Conservation (phyloP, 1,140 invertebrate species). For the Dendroctonus valens region DNA sequence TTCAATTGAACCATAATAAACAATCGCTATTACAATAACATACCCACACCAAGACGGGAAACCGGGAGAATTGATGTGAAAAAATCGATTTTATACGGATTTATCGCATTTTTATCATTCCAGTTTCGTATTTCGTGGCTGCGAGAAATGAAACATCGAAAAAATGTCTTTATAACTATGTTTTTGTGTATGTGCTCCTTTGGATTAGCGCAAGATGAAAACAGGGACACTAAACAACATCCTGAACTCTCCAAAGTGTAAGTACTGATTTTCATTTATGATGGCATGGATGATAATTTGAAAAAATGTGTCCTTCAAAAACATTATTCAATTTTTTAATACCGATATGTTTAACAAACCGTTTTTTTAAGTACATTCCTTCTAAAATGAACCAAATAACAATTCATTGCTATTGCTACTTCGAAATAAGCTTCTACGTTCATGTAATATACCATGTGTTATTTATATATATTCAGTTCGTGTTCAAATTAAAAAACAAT, state of each 20-base stretch:
- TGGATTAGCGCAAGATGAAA: constrained; percentile 30
- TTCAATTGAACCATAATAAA: not conserved
- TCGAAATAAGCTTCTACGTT: not conserved
- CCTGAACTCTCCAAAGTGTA: constrained; percentile 43
- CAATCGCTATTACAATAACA: not conserved
- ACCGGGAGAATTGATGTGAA: no score
- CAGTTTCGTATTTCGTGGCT: not conserved
- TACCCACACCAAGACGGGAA: no score
- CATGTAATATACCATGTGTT: no score
- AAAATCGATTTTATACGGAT: no score
- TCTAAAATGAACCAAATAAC: not conserved
- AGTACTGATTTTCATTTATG: constrained; percentile 11
- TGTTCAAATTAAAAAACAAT: not conserved
- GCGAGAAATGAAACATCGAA: constrained; percentile 22
- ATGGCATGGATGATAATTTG: no score
- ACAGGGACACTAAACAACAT: constrained; percentile 39
- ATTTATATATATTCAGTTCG: no score
- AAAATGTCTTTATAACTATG: constrained; percentile 24
- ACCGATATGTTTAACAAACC: no score
- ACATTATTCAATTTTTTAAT: no score
- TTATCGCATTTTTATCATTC: not conserved
- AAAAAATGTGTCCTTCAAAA: no score
- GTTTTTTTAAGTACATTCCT: not conserved
- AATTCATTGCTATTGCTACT: not conserved
- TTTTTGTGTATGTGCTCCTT: constrained; percentile 34